These are phyloP conservation scores for Drosophila yooni DNA, from an alignment of 2,888 invertebrate genomes.

Conservation along the genomic window DNA sequence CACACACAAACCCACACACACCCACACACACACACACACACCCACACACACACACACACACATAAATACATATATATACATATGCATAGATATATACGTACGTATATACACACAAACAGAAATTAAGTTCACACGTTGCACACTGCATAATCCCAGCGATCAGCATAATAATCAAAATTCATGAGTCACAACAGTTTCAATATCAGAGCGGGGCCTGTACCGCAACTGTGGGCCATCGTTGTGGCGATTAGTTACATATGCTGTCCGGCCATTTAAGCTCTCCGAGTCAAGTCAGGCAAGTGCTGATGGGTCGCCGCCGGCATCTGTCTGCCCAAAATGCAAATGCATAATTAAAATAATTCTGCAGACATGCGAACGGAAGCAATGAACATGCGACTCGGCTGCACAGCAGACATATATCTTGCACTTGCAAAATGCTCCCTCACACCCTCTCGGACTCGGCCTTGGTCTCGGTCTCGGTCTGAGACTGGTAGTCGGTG, in stretches of 20 bases:
- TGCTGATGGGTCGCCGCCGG: constrained; percentile 21
- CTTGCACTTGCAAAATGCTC: constrained; percentile 29
- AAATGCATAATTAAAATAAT: constrained; percentile 75
- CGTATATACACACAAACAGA: constrained; percentile 2
- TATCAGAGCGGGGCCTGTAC: background rate
- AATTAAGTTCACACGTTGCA: constrained; percentile 73
- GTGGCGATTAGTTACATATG: constrained; percentile 68
- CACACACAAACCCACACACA: constrained; percentile 11
- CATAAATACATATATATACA: background rate
- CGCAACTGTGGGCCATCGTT: constrained; percentile 18
- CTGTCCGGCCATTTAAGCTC: constrained; percentile 32
- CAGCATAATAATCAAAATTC: constrained; percentile 77
- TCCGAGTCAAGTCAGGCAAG: constrained; percentile 22
- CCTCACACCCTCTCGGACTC: too few species aligned
- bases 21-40: constrained; percentile 11
- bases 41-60: constrained; percentile 11
- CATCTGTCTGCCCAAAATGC: constrained; percentile 53
- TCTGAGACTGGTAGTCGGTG: background rate
- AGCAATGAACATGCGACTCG: constrained; percentile 61
- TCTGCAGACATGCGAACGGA: constrained; percentile 60
- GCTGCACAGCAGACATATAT: constrained; percentile 29
- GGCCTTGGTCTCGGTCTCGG: background rate
- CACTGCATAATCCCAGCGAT: constrained; percentile 64
- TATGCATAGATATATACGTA: too few species aligned
- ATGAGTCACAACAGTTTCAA: constrained; percentile 58